Evolutionary conservation across 2,113 vertebrate genomes (phyloP).

Genomic region (Lepus europaeus): DNA sequence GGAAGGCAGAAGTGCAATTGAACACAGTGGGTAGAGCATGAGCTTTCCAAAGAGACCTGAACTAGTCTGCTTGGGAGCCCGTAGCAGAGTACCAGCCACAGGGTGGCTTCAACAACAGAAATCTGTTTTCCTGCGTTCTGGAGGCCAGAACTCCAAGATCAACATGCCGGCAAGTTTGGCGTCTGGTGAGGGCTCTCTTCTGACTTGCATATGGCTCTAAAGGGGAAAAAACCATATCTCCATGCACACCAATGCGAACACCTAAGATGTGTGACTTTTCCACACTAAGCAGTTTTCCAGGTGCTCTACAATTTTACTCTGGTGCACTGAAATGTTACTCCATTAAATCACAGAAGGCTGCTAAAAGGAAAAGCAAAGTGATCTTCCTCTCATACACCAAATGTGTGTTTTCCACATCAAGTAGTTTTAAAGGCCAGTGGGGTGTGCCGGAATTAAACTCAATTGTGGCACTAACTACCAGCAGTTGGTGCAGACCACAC

Average conservation of each 20-base stretch:
- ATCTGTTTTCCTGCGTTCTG: background rate
- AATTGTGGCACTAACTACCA: background rate
- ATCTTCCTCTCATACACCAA: background rate
- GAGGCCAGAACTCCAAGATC: background rate
- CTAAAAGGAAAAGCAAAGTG: background rate
- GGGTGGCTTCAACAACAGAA: background rate
- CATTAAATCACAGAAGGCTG: background rate
- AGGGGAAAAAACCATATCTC: background rate
- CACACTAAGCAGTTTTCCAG: background rate
- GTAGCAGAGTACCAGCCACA: background rate
- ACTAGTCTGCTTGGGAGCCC: background rate
- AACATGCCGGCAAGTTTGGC: background rate
- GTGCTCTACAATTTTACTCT: background rate
- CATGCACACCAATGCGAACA: too few relatives aligned
- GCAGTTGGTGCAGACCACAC: background rate
- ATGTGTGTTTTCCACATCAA: background rate
- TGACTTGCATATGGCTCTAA: background rate
- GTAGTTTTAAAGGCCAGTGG: background rate
- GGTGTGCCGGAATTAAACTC: background rate
- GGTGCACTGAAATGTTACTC: background rate
- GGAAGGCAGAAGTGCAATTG: background rate
- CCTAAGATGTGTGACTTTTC: background rate
- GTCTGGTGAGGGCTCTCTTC: background rate
- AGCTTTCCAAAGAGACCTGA: background rate
- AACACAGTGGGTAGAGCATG: fast-evolving